Evolutionary conservation across 2,113 vertebrate genomes (phyloP).

Genomic region (Datnioides undecimradiatus): DNA sequence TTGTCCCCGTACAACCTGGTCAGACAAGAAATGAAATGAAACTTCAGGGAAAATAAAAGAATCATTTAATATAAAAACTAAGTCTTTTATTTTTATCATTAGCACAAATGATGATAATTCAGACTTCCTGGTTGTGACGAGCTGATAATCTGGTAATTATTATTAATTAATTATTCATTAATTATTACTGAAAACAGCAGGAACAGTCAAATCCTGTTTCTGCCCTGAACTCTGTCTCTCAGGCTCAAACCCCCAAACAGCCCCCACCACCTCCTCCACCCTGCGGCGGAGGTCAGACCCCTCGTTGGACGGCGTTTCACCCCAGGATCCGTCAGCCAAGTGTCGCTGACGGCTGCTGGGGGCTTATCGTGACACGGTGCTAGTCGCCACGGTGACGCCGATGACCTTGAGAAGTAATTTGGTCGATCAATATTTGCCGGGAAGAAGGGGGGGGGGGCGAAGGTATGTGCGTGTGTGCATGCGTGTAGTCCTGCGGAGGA

Average conservation of each 20-base stretch:
- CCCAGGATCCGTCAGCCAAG: neutral
- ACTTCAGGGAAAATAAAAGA: no score
- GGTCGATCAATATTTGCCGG: slow-evolving; percentile 72
- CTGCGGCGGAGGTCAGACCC: neutral
- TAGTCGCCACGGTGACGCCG: slow-evolving; percentile 2
- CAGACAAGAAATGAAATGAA: no score
- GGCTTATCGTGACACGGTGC: slow-evolving; percentile 18
- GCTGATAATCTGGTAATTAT: no score
- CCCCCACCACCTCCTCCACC: neutral
- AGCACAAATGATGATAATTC: no score
- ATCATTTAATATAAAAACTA: no score
- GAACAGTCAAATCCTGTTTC: neutral
- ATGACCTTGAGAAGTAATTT: slow-evolving; percentile 79
- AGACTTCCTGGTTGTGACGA: no score
- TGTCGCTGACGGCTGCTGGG: neutral
- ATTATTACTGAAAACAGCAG: no score
- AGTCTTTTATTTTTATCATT: no score
- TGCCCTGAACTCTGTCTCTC: neutral
- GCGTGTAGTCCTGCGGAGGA: neutral
- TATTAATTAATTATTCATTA: no score
- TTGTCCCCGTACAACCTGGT: no score
- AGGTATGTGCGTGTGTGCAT: neutral
- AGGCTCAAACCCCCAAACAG: neutral
- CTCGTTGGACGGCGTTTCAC: no score
- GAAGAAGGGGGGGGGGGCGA: no score